phyloP scores from a whole-genome alignment of 2,797 vertebrate genomes.

The Sardinella longiceps region DNA sequence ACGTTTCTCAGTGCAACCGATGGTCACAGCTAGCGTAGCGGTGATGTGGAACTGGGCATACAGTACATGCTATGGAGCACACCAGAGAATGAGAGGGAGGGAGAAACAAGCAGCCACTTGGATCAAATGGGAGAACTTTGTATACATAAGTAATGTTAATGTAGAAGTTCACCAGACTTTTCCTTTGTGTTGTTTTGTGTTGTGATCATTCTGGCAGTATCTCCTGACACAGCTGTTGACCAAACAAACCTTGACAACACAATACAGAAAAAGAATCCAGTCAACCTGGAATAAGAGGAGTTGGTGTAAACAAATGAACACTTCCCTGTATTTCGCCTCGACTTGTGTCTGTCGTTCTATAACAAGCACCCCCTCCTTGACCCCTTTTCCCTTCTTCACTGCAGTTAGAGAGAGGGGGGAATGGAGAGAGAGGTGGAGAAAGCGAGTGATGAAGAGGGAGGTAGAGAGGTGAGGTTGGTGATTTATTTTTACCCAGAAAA shows the following conservation, averaged over 20 bases:
- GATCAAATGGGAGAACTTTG: neutral
- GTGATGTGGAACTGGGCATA: neutral
- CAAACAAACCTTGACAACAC: neutral
- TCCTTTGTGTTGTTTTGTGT: too few relatives aligned
- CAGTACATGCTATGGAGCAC: neutral
- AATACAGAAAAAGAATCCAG: neutral
- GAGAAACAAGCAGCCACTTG: neutral
- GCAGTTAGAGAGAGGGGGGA: neutral
- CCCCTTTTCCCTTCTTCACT: conserved; percentile 4
- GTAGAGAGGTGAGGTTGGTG: conserved; percentile 25
- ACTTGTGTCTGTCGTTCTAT: neutral
- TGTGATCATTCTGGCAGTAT: neutral
- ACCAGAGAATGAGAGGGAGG: neutral
- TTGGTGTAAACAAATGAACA: neutral
- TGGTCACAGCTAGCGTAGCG: neutral
- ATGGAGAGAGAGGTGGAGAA: neutral
- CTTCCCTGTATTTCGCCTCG: neutral
- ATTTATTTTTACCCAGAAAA: conserved; percentile 54
- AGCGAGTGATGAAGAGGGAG: neutral
- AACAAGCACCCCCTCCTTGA: neutral
- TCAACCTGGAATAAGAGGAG: neutral
- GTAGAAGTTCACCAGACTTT: neutral
- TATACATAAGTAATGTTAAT: neutral
- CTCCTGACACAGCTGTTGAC: neutral
- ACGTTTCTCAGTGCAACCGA: neutral